Base-by-base conservation (phyloP, 1,140 invertebrate species). In the Protaetia brevitarsis region DNA sequence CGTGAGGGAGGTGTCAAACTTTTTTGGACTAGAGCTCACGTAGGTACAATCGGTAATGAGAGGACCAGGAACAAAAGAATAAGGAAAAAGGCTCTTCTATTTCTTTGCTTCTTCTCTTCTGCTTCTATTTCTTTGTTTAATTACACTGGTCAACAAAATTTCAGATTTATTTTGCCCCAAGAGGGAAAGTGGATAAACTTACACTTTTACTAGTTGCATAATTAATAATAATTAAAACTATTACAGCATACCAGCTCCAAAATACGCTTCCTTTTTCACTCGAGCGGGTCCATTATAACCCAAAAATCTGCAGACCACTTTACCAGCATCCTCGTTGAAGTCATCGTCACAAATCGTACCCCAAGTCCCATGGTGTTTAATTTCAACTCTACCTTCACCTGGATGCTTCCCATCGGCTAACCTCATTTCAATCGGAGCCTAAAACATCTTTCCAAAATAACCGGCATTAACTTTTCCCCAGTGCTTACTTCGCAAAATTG, bases 341-440 rank as follows among this genome's bases (percentile, higher is more conserved):
- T 89, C 86, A 72, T 93, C 90, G 72, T 93, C 90, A 74, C 91
- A 93, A 10, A 93, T 81, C 0, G 88, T 89, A 1, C 90, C 90
- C 90, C 90, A 93, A 2, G 86, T 81, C 3, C 86, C 87, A 68
- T 85, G 83, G 72, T 89, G 84, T 64, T 82, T 81, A 0, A 93
- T 82, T 78, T 92, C 90, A 0, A 93, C 78, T 37, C 89, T 79
- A 1, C 90, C 90, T 76, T 89, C 84, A 19, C 78, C 77, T 0
- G 77, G 60, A 8, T 72, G 82, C 1, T 80, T 80, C 21, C 87
- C 88, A 51, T 86, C 85, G 2, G 79, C 82, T 28, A 91, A 71
- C 26, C 89, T 82, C n/a, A 89, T 76, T 69, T 85, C 79, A 21
- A 87, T 79, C 6, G 84, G 80, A 0, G 79, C 76, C 85, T 87